Conservation (phyloP, 37 sponge, comb jelly and placozoan genomes). For the Trichoplax adhaerens region DNA sequence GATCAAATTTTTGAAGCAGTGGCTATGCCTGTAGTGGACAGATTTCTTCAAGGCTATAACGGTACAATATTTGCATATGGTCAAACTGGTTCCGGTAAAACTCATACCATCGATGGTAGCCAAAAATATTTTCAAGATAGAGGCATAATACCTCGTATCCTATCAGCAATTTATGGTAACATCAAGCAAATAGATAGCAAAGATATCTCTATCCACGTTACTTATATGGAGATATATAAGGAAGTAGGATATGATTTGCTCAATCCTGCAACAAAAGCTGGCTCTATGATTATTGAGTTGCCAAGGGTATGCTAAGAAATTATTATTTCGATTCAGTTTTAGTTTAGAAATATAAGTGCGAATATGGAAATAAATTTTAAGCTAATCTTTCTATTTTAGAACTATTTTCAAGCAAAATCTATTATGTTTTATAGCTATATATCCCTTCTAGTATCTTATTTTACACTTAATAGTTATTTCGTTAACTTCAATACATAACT, state of each 20-base stretch:
- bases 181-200: constrained; percentile 8
- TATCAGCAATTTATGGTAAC: too few relatives aligned
- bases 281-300: constrained; percentile 30
- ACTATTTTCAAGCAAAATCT: too few relatives aligned
- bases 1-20: constrained; percentile 40
- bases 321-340: background rate
- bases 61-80: constrained; percentile 88
- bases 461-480: too few relatives aligned
- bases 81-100: constrained; percentile 72
- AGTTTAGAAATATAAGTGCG: background rate
- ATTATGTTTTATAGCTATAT: too few relatives aligned
- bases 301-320: constrained; percentile 38
- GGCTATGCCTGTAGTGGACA: constrained; percentile 30
- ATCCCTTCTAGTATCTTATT: too few relatives aligned
- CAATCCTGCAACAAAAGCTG: constrained; percentile 44
- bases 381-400: background rate
- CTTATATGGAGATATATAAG: constrained; percentile 83
- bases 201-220: constrained; percentile 45
- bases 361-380: background rate
- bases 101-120: constrained; percentile 47
- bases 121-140: constrained; percentile 39
- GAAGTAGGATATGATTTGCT: constrained; percentile 73
- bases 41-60: constrained; percentile 69
- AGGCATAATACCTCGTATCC: constrained; percentile 53
- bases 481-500: too few relatives aligned